Base-by-base conservation (phyloP, 2,888 invertebrate genomes). In the Ectemnius cavifrons region DNA sequence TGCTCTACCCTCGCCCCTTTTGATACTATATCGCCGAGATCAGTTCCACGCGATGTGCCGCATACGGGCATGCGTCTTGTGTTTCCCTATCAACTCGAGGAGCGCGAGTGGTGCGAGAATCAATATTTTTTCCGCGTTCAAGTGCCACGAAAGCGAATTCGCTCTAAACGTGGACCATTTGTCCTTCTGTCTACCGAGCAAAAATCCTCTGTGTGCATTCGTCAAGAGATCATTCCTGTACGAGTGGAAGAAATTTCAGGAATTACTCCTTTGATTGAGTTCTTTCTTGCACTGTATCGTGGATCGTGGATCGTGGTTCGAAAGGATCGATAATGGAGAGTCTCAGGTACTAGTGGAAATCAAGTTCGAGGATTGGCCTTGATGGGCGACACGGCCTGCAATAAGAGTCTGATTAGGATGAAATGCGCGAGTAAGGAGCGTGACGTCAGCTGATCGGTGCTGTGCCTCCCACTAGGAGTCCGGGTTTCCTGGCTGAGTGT, bases 391-490 rank as follows among this genome's bases (percentile, higher is more conserved):
- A 11, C 37, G 8, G 3, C 37, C 37, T 37, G 37, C 11, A 37
- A 37, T 37, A 11, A 37, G 37, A 37, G 8, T 37, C 37, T 11
- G 37, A 6, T 37, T 11, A 37, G 52, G 16, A 52, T 52, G 16
- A 52, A 52, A 52, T 4, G n/a, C n/a, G 52, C 6, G 16, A 52
- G 52, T 56, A 76, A 76, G 77, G 71, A 75, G 58, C 49, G 52
- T 75, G 76, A 76, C 77, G 77, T 71, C 68, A 71, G 65, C 59
- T 18, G 59, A 47, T 6, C 46, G 45, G 60, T 61, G 60, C 59
- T 61, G 63, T 67, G 46, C 62, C 80, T 80, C 82, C 79, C 82
- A 79, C 80, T 56, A 63, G 65, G 20, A 61, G 6, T 14, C 49
- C 37, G 37, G 47, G 69, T 28, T 67, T 71, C 71, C 71, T 62